These are phyloP conservation scores for Limnodromus scolopaceus DNA, from an alignment of 2,797 vertebrate species.

Conservation along the genomic window DNA sequence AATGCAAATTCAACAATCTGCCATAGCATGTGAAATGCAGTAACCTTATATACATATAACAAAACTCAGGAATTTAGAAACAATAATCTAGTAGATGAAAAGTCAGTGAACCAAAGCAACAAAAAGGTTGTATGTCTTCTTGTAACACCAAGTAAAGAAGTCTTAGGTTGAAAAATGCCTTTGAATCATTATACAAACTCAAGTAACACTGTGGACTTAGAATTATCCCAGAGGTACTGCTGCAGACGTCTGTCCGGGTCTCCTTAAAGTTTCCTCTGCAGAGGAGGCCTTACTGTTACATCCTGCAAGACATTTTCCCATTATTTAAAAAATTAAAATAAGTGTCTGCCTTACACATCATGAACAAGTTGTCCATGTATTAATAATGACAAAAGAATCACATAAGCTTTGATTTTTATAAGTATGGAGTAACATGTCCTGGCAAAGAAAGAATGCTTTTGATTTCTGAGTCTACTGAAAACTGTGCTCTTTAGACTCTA, in stretches of 20 bases:
- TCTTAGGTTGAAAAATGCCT: background rate
- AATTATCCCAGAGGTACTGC: background rate
- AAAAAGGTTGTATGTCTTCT: background rate
- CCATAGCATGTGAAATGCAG: background rate
- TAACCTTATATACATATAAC: fast-evolving
- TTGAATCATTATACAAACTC: background rate
- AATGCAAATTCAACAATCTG: background rate
- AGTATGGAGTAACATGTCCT: background rate
- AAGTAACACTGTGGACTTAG: background rate
- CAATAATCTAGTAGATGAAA: background rate
- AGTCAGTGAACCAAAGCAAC: background rate
- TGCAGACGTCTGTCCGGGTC: background rate
- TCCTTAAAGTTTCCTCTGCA: background rate
- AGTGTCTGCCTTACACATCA: background rate
- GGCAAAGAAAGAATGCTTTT: background rate
- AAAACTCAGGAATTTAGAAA: background rate
- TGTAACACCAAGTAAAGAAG: background rate
- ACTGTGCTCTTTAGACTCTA: background rate
- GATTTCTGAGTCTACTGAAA: background rate
- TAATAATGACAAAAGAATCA: background rate
- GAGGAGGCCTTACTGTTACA: background rate
- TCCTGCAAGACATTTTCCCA: background rate
- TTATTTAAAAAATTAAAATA: background rate
- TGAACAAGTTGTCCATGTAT: background rate
- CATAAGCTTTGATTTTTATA: background rate